phyloP scores from a whole-genome alignment of 2,797 vertebrate genomes.

The Capromys pilorides region DNA sequence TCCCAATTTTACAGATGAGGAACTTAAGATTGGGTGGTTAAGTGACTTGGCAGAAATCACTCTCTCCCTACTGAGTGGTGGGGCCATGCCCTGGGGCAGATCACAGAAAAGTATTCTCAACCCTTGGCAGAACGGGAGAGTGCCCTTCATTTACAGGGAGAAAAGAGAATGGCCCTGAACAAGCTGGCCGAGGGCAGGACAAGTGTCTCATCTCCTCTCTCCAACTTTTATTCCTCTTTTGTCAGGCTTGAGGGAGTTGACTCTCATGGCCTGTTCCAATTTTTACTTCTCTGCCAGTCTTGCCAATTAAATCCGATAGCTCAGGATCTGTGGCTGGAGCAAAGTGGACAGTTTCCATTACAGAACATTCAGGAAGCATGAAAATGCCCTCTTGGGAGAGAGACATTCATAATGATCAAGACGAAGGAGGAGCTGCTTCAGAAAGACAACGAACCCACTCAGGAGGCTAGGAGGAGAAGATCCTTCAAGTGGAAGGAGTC shows the following conservation, averaged over 20 bases:
- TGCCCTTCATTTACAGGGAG: slow-evolving; percentile 65
- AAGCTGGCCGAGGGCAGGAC: neutral
- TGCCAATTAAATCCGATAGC: slow-evolving; percentile 51
- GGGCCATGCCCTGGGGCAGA: slow-evolving; percentile 69
- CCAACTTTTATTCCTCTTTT: slow-evolving; percentile 49
- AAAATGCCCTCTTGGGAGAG: neutral
- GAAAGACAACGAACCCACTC: neutral
- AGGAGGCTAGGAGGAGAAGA: neutral
- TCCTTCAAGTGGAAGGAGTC: neutral
- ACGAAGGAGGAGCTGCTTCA: neutral
- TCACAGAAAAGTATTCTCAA: slow-evolving; percentile 62
- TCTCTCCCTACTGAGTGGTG: slow-evolving; percentile 64
- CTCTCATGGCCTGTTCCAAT: neutral
- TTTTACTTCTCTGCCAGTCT: slow-evolving; percentile 44
- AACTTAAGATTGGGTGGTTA: slow-evolving; percentile 79
- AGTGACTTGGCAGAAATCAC: slow-evolving; percentile 79
- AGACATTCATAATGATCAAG: neutral
- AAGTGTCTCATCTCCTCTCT: neutral
- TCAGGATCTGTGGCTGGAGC: neutral
- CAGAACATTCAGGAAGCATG: slow-evolving; percentile 11
- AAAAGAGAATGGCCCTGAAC: neutral
- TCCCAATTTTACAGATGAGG: slow-evolving; percentile 83
- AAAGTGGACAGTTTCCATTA: neutral
- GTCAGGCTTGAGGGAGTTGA: slow-evolving; percentile 20
- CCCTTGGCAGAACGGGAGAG: slow-evolving; percentile 55